These are phyloP conservation scores for Caenorhabditis inopinata DNA, from an alignment of 1,140 invertebrate genomes.

Conservation along the genomic window DNA sequence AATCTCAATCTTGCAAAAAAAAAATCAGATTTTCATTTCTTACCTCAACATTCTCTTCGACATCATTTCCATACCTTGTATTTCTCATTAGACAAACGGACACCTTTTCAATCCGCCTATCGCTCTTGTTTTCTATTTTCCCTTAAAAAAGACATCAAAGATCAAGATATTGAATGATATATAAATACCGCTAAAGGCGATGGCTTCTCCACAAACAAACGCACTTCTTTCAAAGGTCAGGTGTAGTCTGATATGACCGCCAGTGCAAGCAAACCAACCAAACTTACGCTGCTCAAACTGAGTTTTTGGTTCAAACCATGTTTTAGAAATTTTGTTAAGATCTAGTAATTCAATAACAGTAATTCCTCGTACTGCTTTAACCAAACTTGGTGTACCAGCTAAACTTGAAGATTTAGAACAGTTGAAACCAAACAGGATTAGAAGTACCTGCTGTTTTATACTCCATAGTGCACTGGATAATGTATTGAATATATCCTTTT, in stretches of 20 bases:
- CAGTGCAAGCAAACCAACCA: constrained; percentile 42
- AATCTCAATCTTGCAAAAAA: neutral
- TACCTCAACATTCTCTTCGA: constrained; percentile 12
- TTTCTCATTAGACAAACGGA: constrained; percentile 17
- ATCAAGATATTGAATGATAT: neutral
- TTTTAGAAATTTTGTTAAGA: constrained; percentile 22
- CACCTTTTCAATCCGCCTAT: constrained; percentile 38
- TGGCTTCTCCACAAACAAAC: constrained; percentile 41
- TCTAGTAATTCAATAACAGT: constrained; percentile 33
- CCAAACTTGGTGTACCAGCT: neutral
- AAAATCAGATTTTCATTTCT: neutral
- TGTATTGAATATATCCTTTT: constrained; percentile 32
- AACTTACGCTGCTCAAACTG: constrained; percentile 38
- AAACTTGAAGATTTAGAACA: neutral
- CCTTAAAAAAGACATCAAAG: constrained; percentile 4
- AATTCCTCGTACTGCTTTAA: constrained; percentile 42
- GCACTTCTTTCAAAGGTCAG: constrained; percentile 38
- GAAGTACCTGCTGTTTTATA: constrained; percentile 19
- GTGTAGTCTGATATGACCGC: constrained; percentile 28
- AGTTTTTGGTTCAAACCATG: constrained; percentile 28
- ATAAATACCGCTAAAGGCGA: constrained; percentile 23
- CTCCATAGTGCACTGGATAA: constrained; percentile 17
- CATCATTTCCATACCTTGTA: constrained; percentile 13
- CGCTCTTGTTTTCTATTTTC: constrained; percentile 42
- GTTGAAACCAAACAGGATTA: neutral